phyloP scores from a whole-genome alignment of 2,113 vertebrate species.

The Diadophis punctatus region DNA sequence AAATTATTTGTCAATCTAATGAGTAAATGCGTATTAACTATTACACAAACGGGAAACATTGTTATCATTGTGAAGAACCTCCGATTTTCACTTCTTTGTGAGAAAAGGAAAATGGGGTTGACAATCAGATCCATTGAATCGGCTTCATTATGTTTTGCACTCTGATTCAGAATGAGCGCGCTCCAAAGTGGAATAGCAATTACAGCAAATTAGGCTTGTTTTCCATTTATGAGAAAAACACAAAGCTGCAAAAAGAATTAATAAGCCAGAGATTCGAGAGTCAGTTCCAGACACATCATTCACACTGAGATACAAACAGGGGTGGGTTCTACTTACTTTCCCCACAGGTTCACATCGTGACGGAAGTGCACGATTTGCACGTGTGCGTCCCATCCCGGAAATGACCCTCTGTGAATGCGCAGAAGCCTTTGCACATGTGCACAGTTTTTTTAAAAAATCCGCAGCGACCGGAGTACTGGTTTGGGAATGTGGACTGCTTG shows the following conservation, averaged over 20 bases:
- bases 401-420: too few species aligned
- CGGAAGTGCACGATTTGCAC: too few species aligned
- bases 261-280: not conserved
- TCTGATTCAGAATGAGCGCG: not conserved
- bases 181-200: not conserved
- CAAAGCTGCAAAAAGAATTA: not conserved
- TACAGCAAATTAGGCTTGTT: not conserved
- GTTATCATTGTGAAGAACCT: not conserved
- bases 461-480: too few species aligned
- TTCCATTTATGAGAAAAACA: not conserved
- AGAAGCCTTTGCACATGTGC: too few species aligned
- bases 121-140: not conserved
- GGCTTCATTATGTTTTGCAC: not conserved
- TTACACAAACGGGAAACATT: fast-evolving
- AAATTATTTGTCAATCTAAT: not conserved
- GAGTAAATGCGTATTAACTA: not conserved
- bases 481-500: too few species aligned
- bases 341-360: too few species aligned
- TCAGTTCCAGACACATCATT: not conserved
- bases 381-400: too few species aligned
- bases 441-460: too few species aligned
- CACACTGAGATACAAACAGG: not conserved
- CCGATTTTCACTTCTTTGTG: not conserved
- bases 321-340: too few species aligned
- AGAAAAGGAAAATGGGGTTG: not conserved